Evolutionary conservation across 2,113 vertebrate species (phyloP), one percentile per base, ranked within the genome.

Genomic region (Tachycineta bicolor): DNA sequence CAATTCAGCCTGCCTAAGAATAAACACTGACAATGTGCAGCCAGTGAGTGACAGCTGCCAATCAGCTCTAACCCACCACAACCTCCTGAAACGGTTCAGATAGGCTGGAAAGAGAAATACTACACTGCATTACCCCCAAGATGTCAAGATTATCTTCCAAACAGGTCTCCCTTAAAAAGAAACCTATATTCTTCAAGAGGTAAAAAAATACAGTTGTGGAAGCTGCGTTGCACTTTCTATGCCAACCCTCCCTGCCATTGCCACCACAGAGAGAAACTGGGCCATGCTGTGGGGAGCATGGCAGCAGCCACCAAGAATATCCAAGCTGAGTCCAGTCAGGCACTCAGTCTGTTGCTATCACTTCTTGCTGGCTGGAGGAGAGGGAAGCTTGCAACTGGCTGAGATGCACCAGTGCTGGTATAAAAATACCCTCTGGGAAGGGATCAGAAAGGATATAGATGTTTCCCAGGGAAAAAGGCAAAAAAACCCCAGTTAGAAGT

Each of bases 1-100:
- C 69, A 82, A 64, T 70, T 77, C 86, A 79, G 73, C 23, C 50
- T 39, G 76, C 20, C 46, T 34, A 41, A 64, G 76, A 87, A 81
- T 41, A 89, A 95, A 68, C 60, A 78, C 0, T 60, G 80, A 63
- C 53, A 49, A 43, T n/a, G 41, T 24, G 59, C 20, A 74, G 47
- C 29, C 69, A 81, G 71, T 34, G 90, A 93, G 31, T 92, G 93
- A 94, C 95, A 96, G 49, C 52, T 92, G 92, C n/a, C 93, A 83
- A 24, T 78, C 94, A 89, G n/a, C 65, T 76, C 49, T 55, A 83
- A n/a, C 31, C 53, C 90, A 13, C 33, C 65, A 83, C 49, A 68
- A 64, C 41, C 76, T 82, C 65, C 58, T 41, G 10, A 94, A 84
- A 73, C 12, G 37, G 26, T 22, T 92, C 60, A 75, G 44, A 49